Conservation (phyloP, 2,113 vertebrate species). For the Burhinus oedicnemus region DNA sequence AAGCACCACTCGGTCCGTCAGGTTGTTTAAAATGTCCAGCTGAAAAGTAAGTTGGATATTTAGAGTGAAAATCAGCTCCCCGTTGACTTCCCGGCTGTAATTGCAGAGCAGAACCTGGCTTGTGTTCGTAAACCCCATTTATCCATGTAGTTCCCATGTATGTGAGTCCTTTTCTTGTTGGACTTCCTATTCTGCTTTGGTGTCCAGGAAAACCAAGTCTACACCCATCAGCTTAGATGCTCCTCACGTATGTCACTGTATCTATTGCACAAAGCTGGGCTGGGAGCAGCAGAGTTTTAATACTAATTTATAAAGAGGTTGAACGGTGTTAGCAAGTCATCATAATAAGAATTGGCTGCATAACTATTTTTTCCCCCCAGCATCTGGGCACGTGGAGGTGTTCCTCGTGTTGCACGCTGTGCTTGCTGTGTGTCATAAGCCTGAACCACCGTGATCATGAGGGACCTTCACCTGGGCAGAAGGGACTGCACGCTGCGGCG, state of each 20-base stretch:
- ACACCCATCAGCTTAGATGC: background rate
- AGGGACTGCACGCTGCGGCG: background rate
- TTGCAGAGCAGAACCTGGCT: background rate
- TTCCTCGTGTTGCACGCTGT: background rate
- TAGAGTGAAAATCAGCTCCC: background rate
- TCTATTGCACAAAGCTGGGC: background rate
- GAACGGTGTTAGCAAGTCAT: background rate
- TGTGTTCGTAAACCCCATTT: fast-evolving
- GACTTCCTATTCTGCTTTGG: background rate
- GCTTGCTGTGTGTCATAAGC: background rate
- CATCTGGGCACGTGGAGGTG: background rate
- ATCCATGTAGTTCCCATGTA: fast-evolving
- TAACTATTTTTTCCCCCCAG: background rate
- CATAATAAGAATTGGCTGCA: background rate
- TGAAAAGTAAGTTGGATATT: background rate
- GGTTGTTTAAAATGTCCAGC: background rate
- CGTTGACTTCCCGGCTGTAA: background rate
- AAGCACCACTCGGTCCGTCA: fast-evolving
- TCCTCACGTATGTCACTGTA: fast-evolving
- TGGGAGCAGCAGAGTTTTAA: background rate
- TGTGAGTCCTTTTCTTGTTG: background rate
- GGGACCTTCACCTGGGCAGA: background rate
- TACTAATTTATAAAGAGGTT: background rate
- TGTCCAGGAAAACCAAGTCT: background rate
- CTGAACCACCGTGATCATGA: background rate